These are phyloP conservation scores for Isichthys henryi DNA, from an alignment of 2,113 vertebrate species.

Conservation along the genomic window DNA sequence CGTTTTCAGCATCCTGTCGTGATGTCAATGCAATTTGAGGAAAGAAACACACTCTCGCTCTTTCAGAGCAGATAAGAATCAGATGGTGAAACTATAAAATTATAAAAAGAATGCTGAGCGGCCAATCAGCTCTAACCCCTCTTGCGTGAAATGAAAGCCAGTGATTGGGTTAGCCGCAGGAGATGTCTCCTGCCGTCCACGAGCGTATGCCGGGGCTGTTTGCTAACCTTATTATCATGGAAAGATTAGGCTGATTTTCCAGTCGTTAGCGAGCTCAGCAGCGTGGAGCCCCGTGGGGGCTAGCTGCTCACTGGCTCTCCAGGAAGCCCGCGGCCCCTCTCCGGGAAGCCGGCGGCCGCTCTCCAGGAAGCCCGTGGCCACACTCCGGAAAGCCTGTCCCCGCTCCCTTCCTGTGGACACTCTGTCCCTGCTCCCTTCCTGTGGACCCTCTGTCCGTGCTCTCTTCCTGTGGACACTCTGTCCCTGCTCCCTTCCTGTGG, in stretches of 20 bases:
- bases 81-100: background rate
- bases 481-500: no score
- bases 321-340: no score
- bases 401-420: no score
- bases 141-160: constrained; percentile 23
- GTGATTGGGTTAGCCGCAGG: background rate
- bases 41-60: background rate
- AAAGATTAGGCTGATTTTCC: background rate
- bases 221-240: background rate
- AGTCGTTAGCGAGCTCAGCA: background rate
- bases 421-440: no score
- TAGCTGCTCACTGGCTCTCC: background rate
- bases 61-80: background rate
- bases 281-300: background rate
- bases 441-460: no score
- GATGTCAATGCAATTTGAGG: background rate
- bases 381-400: no score
- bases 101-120: background rate
- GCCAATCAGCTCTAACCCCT: background rate
- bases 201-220: background rate
- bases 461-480: background rate
- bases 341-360: no score
- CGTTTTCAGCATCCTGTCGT: background rate
- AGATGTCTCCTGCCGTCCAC: background rate
- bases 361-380: no score